phyloP scores from a whole-genome alignment of 2,888 invertebrate genomes.

The Dione vanillae region DNA sequence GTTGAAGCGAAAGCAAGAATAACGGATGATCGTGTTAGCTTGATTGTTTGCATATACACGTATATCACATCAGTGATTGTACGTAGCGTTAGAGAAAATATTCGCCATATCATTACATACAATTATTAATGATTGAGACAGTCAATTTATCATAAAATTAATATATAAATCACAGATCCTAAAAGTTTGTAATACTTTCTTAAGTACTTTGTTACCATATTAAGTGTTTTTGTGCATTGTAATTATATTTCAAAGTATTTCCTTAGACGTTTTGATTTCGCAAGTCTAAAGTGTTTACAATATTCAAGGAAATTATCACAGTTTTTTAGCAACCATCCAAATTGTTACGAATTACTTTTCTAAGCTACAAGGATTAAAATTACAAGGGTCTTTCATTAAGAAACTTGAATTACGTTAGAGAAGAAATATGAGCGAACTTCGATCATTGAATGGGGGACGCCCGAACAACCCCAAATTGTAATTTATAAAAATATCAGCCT shows the following conservation, averaged over 20 bases:
- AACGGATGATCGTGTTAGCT: too few relatives aligned
- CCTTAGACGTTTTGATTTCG: background rate
- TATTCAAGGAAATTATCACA: conserved; percentile 37
- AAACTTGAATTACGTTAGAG: conserved; percentile 70
- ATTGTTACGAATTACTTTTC: conserved; percentile 67
- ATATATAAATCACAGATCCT: too few relatives aligned
- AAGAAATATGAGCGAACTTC: conserved; percentile 75
- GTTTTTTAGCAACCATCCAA: conserved; percentile 50
- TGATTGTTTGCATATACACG: too few relatives aligned
- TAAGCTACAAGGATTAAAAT: conserved; percentile 68
- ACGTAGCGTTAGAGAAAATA: too few relatives aligned
- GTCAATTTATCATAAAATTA: too few relatives aligned
- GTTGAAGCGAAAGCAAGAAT: too few relatives aligned
- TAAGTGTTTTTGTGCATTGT: background rate
- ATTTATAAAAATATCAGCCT: conserved; percentile 54
- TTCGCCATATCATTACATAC: too few relatives aligned
- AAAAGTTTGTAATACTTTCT: too few relatives aligned
- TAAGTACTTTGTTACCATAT: too few relatives aligned
- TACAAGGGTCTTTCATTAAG: conserved; percentile 72
- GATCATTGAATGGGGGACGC: conserved; percentile 66
- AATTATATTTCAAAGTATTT: background rate
- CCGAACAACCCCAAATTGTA: conserved; percentile 57
- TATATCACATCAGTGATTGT: too few relatives aligned
- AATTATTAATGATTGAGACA: too few relatives aligned
- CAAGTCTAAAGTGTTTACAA: conserved; percentile 14